Base-by-base conservation (phyloP, 2,888 invertebrate genomes). In the Ochlodes sylvanus region DNA sequence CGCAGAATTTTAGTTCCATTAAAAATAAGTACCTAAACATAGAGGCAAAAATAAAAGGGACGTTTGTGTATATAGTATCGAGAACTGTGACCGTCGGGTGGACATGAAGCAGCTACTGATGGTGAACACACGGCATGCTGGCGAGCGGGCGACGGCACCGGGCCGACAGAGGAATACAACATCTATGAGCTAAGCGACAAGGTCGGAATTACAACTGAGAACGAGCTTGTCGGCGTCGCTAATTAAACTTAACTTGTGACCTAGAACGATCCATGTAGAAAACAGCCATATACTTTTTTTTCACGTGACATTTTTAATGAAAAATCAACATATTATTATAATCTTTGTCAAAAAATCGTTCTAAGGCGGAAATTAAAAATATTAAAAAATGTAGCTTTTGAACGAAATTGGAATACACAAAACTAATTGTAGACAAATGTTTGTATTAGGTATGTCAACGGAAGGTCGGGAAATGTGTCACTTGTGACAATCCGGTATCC, bases 71-170 rank as follows among this genome's bases (percentile, higher is more conserved):
- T 0, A 4, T 7, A 47, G 44, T 47, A 17, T 47, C 17, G 17
- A 47, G 17, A 47, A 9, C 44, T 15, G 44, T 15, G 44, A 47
- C n/a, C 44, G 44, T 52, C 6, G 2, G 14, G 50, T 7, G 12
- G 52, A 52, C 52, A 14, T 52, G 15, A 34, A 56, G n/a, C 32
- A 10, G 54, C 44, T 50, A 55, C 57, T 68, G 69, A 78, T 75
- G n/a, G 79, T 77, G 62, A 77, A 81, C 82, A 83, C 82, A 84
- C 73, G 76, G 79, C 83, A 81, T 80, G 82, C 80, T 69, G 56
- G 57, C 47, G 41, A 32, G 50, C 41, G 60, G 42, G 34, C 15
- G 6, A n/a, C n/a, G n/a, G n/a, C n/a, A n/a, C n/a, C n/a, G n/a
- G n/a, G 38, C 10, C 2, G 38, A 15, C 38, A 15, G 9, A 15